Evolutionary conservation across 2,797 vertebrate species (phyloP).

Genomic region (Scolopax rusticola): DNA sequence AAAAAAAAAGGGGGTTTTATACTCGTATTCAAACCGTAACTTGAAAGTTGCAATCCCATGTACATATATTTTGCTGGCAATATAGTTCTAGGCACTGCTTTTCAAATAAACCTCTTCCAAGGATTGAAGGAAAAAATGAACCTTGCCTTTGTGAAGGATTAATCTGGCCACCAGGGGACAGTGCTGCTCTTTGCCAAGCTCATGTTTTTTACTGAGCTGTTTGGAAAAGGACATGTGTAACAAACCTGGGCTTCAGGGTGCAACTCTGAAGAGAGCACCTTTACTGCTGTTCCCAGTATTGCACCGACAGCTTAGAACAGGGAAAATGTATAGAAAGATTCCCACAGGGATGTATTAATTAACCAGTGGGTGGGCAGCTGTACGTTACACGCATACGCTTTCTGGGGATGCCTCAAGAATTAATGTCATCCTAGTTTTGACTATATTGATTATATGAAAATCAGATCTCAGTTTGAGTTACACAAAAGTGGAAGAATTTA

Average conservation of each 20-base stretch:
- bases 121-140: background rate
- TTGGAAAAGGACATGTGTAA: fast-evolving
- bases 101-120: background rate
- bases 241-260: background rate
- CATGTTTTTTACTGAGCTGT: fast-evolving
- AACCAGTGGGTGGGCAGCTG: background rate
- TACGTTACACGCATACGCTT: fast-evolving
- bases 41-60: background rate
- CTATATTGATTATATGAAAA: background rate
- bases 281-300: background rate
- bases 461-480: background rate
- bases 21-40: background rate
- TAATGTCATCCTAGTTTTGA: background rate
- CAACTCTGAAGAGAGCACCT: background rate
- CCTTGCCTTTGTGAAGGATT: background rate
- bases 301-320: background rate
- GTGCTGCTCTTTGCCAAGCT: constrained; percentile 43
- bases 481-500: background rate
- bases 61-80: background rate
- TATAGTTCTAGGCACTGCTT: background rate
- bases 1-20: background rate
- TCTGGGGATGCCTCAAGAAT: background rate
- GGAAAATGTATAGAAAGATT: background rate
- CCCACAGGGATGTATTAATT: background rate
- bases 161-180: constrained; percentile 51